Evolutionary conservation across 2,888 invertebrate genomes (phyloP).

Genomic region (Harpalus rufipes): DNA sequence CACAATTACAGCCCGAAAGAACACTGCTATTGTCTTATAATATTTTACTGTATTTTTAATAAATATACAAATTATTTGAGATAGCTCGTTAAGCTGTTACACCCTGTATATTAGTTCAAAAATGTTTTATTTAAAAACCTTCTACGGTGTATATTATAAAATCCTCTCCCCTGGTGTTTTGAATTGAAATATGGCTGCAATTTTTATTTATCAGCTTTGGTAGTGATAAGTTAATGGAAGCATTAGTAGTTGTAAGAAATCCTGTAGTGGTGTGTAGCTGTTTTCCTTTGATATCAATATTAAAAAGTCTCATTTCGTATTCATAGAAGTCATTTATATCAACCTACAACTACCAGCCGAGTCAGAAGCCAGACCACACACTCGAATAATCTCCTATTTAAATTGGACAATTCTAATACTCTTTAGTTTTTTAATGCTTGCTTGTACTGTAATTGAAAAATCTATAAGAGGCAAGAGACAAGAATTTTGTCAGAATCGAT

Average conservation of each 20-base stretch:
- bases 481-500: not conserved
- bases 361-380: conserved; percentile 65
- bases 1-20: too few relatives aligned
- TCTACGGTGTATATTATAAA: not conserved
- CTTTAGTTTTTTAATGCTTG: conserved; percentile 26
- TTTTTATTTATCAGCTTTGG: conserved; percentile 17
- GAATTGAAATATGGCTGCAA: conserved; percentile 1
- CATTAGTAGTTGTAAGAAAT: conserved; percentile 45
- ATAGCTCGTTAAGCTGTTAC: too few relatives aligned
- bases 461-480: not conserved
- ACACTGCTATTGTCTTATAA: too few relatives aligned
- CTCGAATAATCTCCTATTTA: conserved; percentile 61
- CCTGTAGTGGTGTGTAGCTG: conserved; percentile 24
- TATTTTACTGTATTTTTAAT: too few relatives aligned
- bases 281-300: conserved; percentile 63
- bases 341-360: conserved; percentile 61
- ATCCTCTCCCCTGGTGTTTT: not conserved
- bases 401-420: conserved; percentile 59
- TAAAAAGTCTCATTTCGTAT: conserved; percentile 66
- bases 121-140: too few relatives aligned
- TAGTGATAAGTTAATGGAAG: conserved; percentile 33
- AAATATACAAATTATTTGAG: too few relatives aligned
- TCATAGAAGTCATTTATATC: conserved; percentile 67
- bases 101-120: too few relatives aligned
- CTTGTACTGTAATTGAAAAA: conserved; percentile 38